Conservation (phyloP, 2,113 vertebrate genomes). For the Dasypus novemcinctus region DNA sequence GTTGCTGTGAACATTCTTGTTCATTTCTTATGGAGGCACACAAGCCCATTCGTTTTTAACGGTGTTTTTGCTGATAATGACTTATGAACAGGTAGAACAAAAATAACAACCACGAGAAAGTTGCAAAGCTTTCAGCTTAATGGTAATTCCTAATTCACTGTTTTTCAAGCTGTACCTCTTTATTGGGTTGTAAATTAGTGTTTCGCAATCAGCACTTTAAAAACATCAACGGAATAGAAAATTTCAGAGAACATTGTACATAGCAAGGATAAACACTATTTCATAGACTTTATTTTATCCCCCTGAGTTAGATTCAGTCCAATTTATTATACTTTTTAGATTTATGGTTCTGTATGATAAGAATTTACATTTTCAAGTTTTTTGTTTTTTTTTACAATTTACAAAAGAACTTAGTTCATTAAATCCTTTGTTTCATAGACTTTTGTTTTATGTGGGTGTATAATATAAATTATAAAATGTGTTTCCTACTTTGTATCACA, state of each 20-base stretch:
- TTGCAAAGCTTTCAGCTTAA: background rate
- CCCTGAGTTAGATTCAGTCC: background rate
- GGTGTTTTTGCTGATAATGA: too few relatives aligned
- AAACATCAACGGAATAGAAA: background rate
- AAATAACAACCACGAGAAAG: background rate
- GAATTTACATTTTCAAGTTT: constrained; percentile 15
- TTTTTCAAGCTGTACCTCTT: background rate
- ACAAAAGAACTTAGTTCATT: background rate
- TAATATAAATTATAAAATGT: background rate
- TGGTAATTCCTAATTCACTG: background rate
- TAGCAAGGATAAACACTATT: background rate
- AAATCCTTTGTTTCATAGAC: background rate
- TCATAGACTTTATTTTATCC: background rate
- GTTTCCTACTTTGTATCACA: background rate
- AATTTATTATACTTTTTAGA: background rate
- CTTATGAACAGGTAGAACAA: background rate
- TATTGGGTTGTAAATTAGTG: background rate
- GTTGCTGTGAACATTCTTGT: background rate
- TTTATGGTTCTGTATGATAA: background rate
- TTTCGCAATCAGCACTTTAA: constrained; percentile 11
- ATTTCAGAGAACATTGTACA: background rate
- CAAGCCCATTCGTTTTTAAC: background rate
- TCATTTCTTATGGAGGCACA: background rate
- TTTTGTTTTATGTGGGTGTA: background rate
- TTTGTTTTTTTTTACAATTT: background rate